phyloP scores from a whole-genome alignment of 2,797 vertebrate genomes.

The Rhinogobio ventralis region DNA sequence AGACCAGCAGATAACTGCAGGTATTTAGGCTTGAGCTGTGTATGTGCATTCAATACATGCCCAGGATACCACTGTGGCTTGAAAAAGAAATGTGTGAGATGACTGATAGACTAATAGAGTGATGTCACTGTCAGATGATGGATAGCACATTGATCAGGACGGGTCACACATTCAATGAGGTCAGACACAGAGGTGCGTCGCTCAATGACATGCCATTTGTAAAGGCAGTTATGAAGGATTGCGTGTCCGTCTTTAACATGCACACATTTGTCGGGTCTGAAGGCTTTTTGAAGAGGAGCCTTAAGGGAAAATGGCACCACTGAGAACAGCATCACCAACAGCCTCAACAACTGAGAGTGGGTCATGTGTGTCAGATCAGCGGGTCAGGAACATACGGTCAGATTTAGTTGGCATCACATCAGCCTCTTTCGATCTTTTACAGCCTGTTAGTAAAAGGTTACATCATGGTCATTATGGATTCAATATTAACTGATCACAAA shows the following conservation, averaged over 20 bases:
- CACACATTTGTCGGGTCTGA: slow-evolving; percentile 16
- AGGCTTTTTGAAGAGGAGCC: neutral
- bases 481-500: neutral
- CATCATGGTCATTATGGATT: neutral
- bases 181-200: slow-evolving; percentile 14
- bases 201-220: slow-evolving; percentile 1
- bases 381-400: neutral
- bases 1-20: neutral
- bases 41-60: neutral
- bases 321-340: slow-evolving; percentile 3
- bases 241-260: neutral
- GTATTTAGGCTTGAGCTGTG: neutral
- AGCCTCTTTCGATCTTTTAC: neutral
- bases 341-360: neutral
- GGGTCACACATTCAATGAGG: neutral
- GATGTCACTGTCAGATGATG: slow-evolving; percentile 30
- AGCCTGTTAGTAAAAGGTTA: neutral
- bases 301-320: neutral
- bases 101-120: neutral
- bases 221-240: slow-evolving; percentile 14
- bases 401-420: neutral
- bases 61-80: neutral
- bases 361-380: neutral
- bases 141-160: neutral
- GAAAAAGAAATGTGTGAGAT: neutral